Percentiles rank a stretch among this genome's conserved stretches.
Conservation (phyloP, 2,797 vertebrate species). For the Muscicapa striata region DNA sequence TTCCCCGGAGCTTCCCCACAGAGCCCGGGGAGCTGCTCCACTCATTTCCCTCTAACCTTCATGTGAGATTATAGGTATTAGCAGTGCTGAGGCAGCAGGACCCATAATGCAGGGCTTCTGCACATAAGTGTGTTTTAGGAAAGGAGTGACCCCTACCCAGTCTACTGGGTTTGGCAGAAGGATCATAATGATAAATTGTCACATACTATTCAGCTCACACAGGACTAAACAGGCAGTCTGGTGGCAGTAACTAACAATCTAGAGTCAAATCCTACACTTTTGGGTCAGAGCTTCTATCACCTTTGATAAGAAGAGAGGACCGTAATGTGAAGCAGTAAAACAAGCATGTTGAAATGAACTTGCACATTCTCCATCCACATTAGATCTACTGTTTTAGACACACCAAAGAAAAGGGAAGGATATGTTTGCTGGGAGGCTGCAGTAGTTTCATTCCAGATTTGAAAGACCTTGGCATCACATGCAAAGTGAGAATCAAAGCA, state of each 20-base stretch:
- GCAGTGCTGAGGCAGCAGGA: neutral
- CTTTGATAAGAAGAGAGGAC: neutral
- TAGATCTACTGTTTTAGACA: neutral
- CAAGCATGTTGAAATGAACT: neutral
- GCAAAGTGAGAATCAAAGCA: neutral
- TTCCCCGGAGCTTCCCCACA: neutral
- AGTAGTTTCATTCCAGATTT: neutral
- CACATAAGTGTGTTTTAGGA: fast-evolving
- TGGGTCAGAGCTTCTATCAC: neutral
- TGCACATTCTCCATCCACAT: neutral
- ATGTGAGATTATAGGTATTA: neutral
- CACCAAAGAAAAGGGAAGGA: neutral
- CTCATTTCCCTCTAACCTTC: neutral
- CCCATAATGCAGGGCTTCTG: fast-evolving
- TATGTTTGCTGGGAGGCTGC: neutral
- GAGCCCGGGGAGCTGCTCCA: neutral
- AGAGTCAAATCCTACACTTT: neutral
- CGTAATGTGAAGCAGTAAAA: neutral
- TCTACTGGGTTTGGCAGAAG: neutral
- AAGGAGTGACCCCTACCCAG: neutral
- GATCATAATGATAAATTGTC: neutral
- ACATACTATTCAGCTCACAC: neutral
- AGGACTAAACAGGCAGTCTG: neutral
- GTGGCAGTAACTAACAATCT: neutral
- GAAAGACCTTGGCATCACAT: neutral